Conservation (phyloP, 2,797 vertebrate genomes). For the Aphelocoma californica region DNA sequence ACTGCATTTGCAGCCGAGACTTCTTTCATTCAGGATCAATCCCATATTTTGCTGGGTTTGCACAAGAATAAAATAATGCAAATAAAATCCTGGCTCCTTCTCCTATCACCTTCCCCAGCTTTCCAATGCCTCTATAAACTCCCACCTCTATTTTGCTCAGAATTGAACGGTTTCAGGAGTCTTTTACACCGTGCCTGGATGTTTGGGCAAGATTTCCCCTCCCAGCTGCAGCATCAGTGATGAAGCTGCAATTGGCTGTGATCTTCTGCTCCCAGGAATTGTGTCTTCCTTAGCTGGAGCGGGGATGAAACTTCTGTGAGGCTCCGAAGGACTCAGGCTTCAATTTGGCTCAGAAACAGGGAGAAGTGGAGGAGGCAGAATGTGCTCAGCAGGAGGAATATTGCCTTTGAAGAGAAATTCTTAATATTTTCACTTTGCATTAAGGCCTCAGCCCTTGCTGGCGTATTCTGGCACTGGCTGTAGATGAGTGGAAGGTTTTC, state of each 20-base stretch:
- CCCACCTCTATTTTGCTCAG: background rate
- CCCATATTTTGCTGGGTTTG: slow-evolving; percentile 27
- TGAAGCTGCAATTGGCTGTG: slow-evolving; percentile 47
- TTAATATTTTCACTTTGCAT: background rate
- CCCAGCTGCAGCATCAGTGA: background rate
- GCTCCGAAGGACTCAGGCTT: background rate
- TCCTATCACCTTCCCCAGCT: slow-evolving; percentile 15
- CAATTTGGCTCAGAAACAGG: background rate
- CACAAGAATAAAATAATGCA: slow-evolving; percentile 33
- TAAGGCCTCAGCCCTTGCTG: background rate
- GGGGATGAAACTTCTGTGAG: slow-evolving; percentile 20
- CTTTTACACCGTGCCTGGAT: slow-evolving; percentile 1
- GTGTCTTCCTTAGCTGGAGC: background rate
- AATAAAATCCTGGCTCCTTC: slow-evolving; percentile 22
- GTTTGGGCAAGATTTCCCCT: slow-evolving; percentile 15
- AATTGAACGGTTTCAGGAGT: slow-evolving; percentile 19
- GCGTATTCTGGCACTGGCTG: background rate
- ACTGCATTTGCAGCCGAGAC: slow-evolving; percentile 1
- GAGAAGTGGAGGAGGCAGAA: background rate
- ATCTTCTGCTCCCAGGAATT: slow-evolving; percentile 43
- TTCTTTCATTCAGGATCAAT: slow-evolving; percentile 9
- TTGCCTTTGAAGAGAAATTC: background rate
- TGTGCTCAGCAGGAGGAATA: background rate
- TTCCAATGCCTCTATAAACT: background rate
- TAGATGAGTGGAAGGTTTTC: background rate